Base-by-base conservation (phyloP, 2,113 vertebrate genomes). In the Siniperca knerii region DNA sequence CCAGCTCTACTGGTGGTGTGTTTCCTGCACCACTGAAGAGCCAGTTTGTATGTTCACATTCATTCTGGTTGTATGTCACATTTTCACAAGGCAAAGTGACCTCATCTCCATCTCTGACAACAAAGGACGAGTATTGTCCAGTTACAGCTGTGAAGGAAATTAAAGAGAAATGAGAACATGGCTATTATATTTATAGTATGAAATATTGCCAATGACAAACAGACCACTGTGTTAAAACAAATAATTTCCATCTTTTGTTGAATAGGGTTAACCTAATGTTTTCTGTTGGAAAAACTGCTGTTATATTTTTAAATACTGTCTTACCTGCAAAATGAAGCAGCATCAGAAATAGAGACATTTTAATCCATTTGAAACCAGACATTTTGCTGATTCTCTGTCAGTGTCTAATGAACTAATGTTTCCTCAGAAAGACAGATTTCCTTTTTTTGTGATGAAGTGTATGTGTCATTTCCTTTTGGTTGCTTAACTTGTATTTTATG, bases 1-100 rank as follows among this genome's bases (percentile, higher is more conserved):
- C 11, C 42, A 75, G 57, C 23, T n/a, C 8, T 2, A 18, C 37
- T 21, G 0, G 0, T 21, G 2, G 1, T 37, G 5, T 10, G 7
- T 2, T n/a, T 35, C 29, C 23, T 35, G 16, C 2, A 20, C 29
- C 60, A 20, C 1, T 1, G 4, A 64, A 37, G 33, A 64, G 16
- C 61, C 61, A 40, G 4, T 2, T 11, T 0, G 12, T 21, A 20
- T 4, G 1, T 1, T 42, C 20, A 42, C 62, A 65, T 0, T 23
- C 8, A 11, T 2, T 7, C 11, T 20, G n/a, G 5, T 21, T 18
- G 2, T 18, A 1, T 20, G 0, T 52, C 69, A 40, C 18, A 54
- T 37, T 37, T 54, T 23, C 29, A 54, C 29, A 71, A 54, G 69
- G 9, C 25, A 71, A 37, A 23, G 48, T 37, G 4, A 54, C 48